A percentile compares a stretch with the other conserved stretches of the same genome.
Conservation (phyloP, 2,888 invertebrate species). For the Xanthorhoe designata region DNA sequence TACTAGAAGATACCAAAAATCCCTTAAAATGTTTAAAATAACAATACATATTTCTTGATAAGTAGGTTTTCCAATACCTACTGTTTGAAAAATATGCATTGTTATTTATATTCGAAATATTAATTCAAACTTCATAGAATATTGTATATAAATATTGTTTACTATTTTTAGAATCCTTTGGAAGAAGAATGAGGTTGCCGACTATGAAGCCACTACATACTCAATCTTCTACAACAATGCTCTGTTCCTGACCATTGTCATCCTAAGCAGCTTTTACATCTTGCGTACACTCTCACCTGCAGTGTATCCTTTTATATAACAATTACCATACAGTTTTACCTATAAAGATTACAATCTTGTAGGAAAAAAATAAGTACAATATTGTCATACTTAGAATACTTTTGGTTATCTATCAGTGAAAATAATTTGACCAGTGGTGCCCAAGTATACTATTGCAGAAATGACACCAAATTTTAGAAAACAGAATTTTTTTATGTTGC, state of each 20-base stretch:
- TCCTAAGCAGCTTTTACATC: constrained; percentile 97
- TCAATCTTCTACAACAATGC: constrained; percentile 99
- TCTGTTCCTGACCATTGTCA: constrained; percentile 96
- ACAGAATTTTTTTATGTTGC: too few species aligned
- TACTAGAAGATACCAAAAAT: too few species aligned
- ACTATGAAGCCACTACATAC: constrained; percentile 99
- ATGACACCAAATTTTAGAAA: too few species aligned
- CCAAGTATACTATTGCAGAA: too few species aligned
- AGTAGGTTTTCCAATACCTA: too few species aligned
- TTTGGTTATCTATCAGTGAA: too few species aligned
- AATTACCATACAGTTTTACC: neutral
- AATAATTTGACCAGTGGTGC: too few species aligned
- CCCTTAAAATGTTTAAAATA: too few species aligned
- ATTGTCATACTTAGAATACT: too few species aligned
- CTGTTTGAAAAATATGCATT: neutral
- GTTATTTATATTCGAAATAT: neutral
- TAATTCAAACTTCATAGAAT: neutral
- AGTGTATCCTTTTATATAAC: constrained; percentile 88
- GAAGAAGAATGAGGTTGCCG: constrained; percentile 99
- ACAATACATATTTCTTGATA: too few species aligned
- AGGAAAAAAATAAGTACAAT: too few species aligned
- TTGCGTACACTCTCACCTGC: constrained; percentile 95
- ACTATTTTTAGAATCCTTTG: constrained; percentile 91
- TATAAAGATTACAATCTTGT: neutral
- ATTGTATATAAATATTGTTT: neutral